Base-by-base conservation (phyloP, 2,888 invertebrate species). In the Digitonthophagus gazella region DNA sequence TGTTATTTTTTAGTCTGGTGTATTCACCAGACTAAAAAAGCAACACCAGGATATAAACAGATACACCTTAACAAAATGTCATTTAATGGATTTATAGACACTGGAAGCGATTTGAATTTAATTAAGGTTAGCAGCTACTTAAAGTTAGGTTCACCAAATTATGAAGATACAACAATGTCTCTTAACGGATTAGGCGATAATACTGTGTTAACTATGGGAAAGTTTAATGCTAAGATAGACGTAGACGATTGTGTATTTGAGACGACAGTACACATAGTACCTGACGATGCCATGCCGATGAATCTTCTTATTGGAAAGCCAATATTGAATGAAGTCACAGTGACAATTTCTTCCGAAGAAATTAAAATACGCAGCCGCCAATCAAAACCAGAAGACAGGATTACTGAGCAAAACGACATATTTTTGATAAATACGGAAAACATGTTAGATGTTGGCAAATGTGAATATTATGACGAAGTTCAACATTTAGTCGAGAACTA, bases 401-500 rank as follows among this genome's bases (percentile, higher is more conserved):
- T n/a, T 19, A 3, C 4, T 28, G 55, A 44, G 44, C 8, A 54
- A 15, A 64, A 58, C 5, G 19, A 55, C 6, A n/a, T 67, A 14
- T 55, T 15, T 18, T 55, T 64, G 54, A 44, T 65, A 15, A 54
- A 64, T 15, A 57, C 56, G 11, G 11, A 18, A 20, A 57, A 71
- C 18, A 65, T 64, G 2, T 64, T 64, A 15, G 19, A 64, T 19
- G 20, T 28, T 8, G 58, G 57, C 11, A 54, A 16, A 44, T 15
- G 3, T 3, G 16, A 28, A 11, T 64, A 57, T 14, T 8, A 67
- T 6, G 63, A 74, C 28, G 56, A 67, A 22, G 67, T 76, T 15
- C 8, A 65, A 54, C 20, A 69, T 3, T 18, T 76, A 2, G 56
- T 77, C 3, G 11, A 69, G 2, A 68, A 72, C 6, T 79, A 78